Evolutionary conservation across 2,888 invertebrate species (phyloP).

Genomic region (Spisula solida): DNA sequence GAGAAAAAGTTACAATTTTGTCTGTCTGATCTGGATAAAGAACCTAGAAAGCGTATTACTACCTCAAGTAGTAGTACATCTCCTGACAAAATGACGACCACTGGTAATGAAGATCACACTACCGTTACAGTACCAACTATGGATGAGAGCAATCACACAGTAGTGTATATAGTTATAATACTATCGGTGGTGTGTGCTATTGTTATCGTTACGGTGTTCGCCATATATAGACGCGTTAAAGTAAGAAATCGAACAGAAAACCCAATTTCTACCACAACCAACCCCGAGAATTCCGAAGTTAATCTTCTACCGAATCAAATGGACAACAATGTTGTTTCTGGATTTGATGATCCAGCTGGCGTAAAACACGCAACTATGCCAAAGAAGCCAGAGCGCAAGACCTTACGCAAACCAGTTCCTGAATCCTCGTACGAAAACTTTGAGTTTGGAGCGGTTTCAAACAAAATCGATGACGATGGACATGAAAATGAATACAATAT

Average conservation of each 20-base stretch:
- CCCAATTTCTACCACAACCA: background rate
- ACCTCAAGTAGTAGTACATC: background rate
- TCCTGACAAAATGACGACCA: background rate
- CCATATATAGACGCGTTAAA: background rate
- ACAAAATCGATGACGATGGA: background rate
- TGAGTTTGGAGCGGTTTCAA: background rate
- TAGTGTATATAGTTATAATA: background rate
- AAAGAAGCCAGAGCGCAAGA: background rate
- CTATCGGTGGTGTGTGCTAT: background rate
- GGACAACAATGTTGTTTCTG: background rate
- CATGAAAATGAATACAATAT: background rate
- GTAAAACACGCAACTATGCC: background rate
- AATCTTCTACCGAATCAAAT: constrained; percentile 1
- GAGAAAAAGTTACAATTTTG: background rate
- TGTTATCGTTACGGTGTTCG: background rate
- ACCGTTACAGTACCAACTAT: too few species aligned
- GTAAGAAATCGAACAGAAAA: background rate
- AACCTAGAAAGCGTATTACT: background rate
- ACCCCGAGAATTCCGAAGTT: background rate
- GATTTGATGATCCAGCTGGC: background rate
- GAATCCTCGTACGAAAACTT: constrained; percentile 4
- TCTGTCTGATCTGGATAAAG: background rate
- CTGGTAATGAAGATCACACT: background rate
- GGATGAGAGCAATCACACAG: too few species aligned
- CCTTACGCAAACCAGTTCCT: background rate